These are phyloP conservation scores for Microtus ochrogaster DNA, from an alignment of 2,113 vertebrate species.

Conservation along the genomic window DNA sequence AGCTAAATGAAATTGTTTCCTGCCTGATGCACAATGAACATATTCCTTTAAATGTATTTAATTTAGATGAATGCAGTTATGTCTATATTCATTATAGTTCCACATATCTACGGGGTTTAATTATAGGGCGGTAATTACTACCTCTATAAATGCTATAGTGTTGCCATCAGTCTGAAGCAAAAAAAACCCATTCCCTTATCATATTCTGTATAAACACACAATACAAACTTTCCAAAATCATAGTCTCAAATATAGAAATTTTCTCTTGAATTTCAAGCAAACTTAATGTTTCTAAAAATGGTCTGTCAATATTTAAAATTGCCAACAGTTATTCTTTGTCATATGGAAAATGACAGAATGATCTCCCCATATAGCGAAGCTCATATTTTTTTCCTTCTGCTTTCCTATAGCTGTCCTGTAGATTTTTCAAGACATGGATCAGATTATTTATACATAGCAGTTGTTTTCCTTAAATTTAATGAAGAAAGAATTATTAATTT, in stretches of 20 bases:
- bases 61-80: constrained; percentile 77
- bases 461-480: neutral
- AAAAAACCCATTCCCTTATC: constrained; percentile 57
- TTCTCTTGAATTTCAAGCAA: constrained; percentile 37
- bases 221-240: neutral
- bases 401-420: neutral
- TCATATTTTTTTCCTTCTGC: neutral
- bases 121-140: constrained; percentile 73
- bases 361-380: neutral
- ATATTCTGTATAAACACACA: constrained; percentile 53
- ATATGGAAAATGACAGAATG: neutral
- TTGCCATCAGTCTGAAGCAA: constrained; percentile 51
- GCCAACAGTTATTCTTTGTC: neutral
- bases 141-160: constrained; percentile 53
- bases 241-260: constrained; percentile 43
- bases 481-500: neutral
- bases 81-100: constrained; percentile 78
- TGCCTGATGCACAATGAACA: constrained; percentile 62
- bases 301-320: neutral
- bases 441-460: neutral
- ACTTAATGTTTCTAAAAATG: neutral
- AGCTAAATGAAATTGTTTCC: constrained; percentile 78
- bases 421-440: neutral
- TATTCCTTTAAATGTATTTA: constrained; percentile 75
- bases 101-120: constrained; percentile 61